Conservation (phyloP, 2,888 invertebrate species). For the Pheosia tremula region DNA sequence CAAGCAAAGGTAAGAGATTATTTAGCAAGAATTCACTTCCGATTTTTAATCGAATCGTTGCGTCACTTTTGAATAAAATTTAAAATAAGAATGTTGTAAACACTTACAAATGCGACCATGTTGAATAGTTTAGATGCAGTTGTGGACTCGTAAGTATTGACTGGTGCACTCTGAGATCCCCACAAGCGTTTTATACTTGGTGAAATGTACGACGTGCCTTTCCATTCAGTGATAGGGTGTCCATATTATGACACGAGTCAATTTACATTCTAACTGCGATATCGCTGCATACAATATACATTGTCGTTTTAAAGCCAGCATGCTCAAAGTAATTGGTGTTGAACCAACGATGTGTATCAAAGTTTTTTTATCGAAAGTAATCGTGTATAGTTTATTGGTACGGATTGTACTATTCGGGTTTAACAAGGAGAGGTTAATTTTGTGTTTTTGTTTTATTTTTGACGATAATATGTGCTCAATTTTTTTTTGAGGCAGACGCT, state of each 20-base stretch:
- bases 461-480: constrained; percentile 50
- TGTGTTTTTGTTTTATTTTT: constrained; percentile 60
- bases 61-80: constrained; percentile 22
- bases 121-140: constrained; percentile 67
- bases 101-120: constrained; percentile 83
- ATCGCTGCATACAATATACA: constrained; percentile 25
- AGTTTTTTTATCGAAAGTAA: constrained; percentile 13
- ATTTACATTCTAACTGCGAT: constrained; percentile 10
- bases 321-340: fast-evolving
- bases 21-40: constrained; percentile 20
- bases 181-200: constrained; percentile 77
- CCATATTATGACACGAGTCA: constrained; percentile 40
- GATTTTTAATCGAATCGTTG: constrained; percentile 7
- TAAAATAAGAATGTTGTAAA: constrained; percentile 26
- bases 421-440: constrained; percentile 39
- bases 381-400: constrained; percentile 27
- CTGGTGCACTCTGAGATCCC: constrained; percentile 68
- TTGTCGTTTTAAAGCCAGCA: constrained; percentile 28
- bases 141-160: constrained; percentile 68
- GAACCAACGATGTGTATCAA: constrained; percentile 41
- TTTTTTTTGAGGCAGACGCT: constrained; percentile 41
- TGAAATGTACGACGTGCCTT: constrained; percentile 76
- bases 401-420: constrained; percentile 50
- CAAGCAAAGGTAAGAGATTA: constrained; percentile 17
- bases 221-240: constrained; percentile 78